Base-by-base conservation (phyloP, 1,140 invertebrate genomes). In the Zaprionus ghesquierei region DNA sequence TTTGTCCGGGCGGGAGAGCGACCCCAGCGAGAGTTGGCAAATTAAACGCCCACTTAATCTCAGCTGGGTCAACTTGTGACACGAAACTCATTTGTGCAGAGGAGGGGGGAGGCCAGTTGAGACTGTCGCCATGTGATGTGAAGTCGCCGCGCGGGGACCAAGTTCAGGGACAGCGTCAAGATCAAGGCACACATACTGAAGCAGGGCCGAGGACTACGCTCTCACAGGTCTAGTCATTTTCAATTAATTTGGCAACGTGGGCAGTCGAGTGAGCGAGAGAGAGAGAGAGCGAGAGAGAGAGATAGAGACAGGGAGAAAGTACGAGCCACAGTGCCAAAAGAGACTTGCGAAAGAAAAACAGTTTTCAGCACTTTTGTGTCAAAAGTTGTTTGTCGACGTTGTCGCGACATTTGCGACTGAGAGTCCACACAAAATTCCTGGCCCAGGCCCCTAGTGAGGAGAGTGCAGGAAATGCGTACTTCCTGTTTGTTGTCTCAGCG, bases 31-130 rank as follows among this genome's bases (percentile, higher is more conserved):
- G 74, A 77, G 80, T 75, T 69, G 77, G 77, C 85, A 89, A 89
- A 89, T 89, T 89, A 89, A 89, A 89, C 84, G 85, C 84, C 84
- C 84, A 89, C 84, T 89, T 89, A 89, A 89, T 89, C 84, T 89
- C 74, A 75, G 77, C 70, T 50, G 76, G 79, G 84, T 87, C 84
- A 89, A 84, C 84, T 84, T 89, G 80, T 84, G 84, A 89, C 84
- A 89, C 85, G 70, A 80, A 89, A 89, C 84, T 89, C 76, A 89
- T 84, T 89, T 70, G 80, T 3, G n/a, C 38, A 12, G 44, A 2
- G 20, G 20, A 12, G 5, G 15, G 15, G 9, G 20, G 10, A 3
- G 46, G 10, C 10, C 18, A 22, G 46, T 23, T 49, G 18, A 44
- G 41, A 44, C 10, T 44, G 31, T 33, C 6, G n/a, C 41, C 41